phyloP scores from a whole-genome alignment of 2,797 vertebrate species.

The Sebastolobus altivelis region DNA sequence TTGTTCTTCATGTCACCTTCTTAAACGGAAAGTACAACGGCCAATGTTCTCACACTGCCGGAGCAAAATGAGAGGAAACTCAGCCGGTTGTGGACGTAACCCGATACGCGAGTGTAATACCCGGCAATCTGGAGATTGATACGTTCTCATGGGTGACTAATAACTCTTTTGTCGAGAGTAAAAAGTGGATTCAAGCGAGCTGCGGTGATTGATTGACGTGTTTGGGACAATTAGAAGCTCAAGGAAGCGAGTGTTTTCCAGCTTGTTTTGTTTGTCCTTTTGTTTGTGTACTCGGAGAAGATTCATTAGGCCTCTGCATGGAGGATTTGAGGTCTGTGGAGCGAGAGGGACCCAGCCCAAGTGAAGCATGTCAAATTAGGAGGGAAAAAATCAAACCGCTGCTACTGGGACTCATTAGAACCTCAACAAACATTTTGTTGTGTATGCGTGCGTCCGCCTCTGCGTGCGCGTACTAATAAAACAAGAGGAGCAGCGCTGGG shows the following conservation, averaged over 20 bases:
- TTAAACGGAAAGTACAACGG: conserved; percentile 36
- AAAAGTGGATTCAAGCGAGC: conserved; percentile 29
- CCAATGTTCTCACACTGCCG: conserved; percentile 33
- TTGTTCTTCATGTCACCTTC: conserved; percentile 69
- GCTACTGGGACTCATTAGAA: conserved; percentile 87
- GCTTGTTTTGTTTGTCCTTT: conserved; percentile 70
- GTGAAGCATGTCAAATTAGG: conserved; percentile 86
- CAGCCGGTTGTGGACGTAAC: conserved; percentile 15
- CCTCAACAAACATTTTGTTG: conserved; percentile 76
- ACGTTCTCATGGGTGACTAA: conserved; percentile 51
- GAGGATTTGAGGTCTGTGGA: conserved; percentile 78
- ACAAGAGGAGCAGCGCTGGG: conserved; percentile 44
- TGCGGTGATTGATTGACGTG: conserved; percentile 73
- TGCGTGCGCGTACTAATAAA: conserved; percentile 65
- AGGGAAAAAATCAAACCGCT: conserved; percentile 67
- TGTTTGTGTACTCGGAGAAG: conserved; percentile 72
- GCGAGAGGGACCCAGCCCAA: conserved; percentile 77
- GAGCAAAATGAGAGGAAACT: conserved; percentile 46
- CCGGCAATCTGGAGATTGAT: conserved; percentile 29
- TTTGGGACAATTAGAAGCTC: conserved; percentile 76
- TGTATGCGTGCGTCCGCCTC: conserved; percentile 55
- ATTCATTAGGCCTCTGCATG: conserved; percentile 80
- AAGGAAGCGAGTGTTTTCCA: conserved; percentile 66
- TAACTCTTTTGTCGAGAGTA: conserved; percentile 38
- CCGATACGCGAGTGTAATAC: conserved; percentile 32